These are phyloP conservation scores for Cyclopterus lumpus DNA, from an alignment of 2,797 vertebrate genomes.

Conservation along the genomic window DNA sequence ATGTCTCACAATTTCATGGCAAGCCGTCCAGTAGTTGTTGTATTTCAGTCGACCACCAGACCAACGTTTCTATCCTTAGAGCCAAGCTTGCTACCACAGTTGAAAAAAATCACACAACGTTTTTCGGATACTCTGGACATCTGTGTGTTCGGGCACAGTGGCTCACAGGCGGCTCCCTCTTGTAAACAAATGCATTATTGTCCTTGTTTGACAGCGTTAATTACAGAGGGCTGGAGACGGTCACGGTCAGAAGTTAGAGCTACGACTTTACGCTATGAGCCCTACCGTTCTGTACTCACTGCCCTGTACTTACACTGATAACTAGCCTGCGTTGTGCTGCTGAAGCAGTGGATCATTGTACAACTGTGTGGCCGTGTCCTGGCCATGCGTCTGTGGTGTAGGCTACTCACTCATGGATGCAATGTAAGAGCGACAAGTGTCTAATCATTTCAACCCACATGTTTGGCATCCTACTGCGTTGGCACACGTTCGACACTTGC, in stretches of 20 bases:
- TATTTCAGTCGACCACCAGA: background rate
- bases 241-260: slow-evolving; percentile 19
- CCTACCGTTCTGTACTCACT: slow-evolving; percentile 3
- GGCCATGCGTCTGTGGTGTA: background rate
- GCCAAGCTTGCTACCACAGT: background rate
- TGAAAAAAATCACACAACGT: background rate
- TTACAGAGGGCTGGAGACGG: slow-evolving; percentile 49
- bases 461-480: background rate
- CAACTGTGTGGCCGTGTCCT: slow-evolving; percentile 2
- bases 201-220: slow-evolving; percentile 43
- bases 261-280: background rate
- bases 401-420: slow-evolving; percentile 8
- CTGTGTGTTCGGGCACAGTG: slow-evolving; percentile 6
- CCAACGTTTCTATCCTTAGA: too few relatives aligned
- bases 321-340: slow-evolving; percentile 31
- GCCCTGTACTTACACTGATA: slow-evolving; percentile 39
- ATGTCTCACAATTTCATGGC: background rate
- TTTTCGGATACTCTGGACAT: background rate
- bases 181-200: slow-evolving; percentile 37
- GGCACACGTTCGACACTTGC: background rate
- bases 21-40: background rate
- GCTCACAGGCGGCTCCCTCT: slow-evolving; percentile 10
- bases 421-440: slow-evolving; percentile 18
- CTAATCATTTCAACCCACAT: slow-evolving; percentile 37
- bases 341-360: slow-evolving; percentile 8